Base-by-base conservation (phyloP, 2,113 vertebrate species). In the Centropus bengalensis region DNA sequence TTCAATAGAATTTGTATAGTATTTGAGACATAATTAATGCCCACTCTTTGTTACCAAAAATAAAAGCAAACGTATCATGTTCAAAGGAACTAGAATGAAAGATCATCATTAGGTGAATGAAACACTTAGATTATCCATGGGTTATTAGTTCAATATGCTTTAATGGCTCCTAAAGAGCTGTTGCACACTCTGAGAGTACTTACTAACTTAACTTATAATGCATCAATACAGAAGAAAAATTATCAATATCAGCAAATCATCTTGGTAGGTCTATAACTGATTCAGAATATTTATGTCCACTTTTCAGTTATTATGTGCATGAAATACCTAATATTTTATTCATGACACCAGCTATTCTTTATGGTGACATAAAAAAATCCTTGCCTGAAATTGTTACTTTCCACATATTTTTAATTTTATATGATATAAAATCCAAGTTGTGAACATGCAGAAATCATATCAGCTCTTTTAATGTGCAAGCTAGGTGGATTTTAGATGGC, bases 101-200 rank as follows among this genome's bases (percentile, higher is more conserved):
- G 82, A 94, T 95, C 68, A 86, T 95, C 89, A 64, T 58, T 84
- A 95, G 77, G 68, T 82, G 88, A 91, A 92, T 63, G 38, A 89
- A 80, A 92, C 76, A 95, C 45, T 96, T 95, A 91, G 85, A 91
- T 96, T 95, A 91, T 84, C 33, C 42, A 64, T 73, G 79, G 90
- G 89, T 94, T 89, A 89, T 90, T 95, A 96, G 81, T 95, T 95
- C 88, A 86, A 67, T 86, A 89, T 86, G 91, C 36, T 85, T 45
- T 93, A 85, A 88, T 91, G 92, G 60, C 55, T 95, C 52, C 69
- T 77, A 87, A 94, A 91, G 69, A 91, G 76, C 70, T 86, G n/a
- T 80, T 89, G 66, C 73, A 70, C 47, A 69, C 75, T 94, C 75
- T 90, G 30, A 84, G 59, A 68, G 44, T 92, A 75, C 68, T 89